Percentiles rank a stretch among this genome's conserved stretches.
phyloP scores from a whole-genome alignment of 2,888 invertebrate genomes.

The Pristionchus mayeri region DNA sequence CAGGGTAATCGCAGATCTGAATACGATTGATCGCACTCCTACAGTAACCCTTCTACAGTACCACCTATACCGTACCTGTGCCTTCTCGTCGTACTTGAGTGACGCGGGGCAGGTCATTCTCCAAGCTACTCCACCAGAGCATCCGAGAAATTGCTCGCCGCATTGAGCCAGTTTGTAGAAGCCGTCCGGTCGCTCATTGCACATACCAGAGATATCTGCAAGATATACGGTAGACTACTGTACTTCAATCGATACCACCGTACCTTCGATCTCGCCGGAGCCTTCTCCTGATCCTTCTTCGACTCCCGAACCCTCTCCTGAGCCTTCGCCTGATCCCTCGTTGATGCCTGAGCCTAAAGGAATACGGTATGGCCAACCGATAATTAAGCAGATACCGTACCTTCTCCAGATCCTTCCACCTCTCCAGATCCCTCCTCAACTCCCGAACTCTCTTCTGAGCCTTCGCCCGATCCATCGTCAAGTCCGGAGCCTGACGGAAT shows the following conservation, averaged over 20 bases:
- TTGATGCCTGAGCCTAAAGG: too few relatives aligned
- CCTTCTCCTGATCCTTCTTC: too few relatives aligned
- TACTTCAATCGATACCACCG: background rate
- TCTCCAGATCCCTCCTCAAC: background rate
- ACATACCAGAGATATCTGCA: too few relatives aligned
- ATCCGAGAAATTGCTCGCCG: background rate
- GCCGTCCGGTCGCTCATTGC: too few relatives aligned
- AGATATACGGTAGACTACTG: background rate
- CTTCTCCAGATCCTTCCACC: background rate
- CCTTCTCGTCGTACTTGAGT: conserved; percentile 31
- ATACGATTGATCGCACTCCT: too few relatives aligned
- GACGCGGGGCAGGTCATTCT: conserved; percentile 20
- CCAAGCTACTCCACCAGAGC: conserved; percentile 40
- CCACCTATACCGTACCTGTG: background rate
- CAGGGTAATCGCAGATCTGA: background rate
- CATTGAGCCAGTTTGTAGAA: background rate
- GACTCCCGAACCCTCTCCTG: too few relatives aligned
- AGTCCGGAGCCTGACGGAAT: too few relatives aligned
- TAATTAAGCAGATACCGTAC: too few relatives aligned
- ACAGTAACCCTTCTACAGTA: background rate
- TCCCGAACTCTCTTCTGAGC: too few relatives aligned
- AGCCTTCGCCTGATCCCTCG: too few relatives aligned
- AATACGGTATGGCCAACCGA: too few relatives aligned
- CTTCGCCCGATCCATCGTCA: background rate
- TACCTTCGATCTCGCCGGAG: too few relatives aligned